Evolutionary conservation across 1,140 invertebrate genomes (phyloP).

Genomic region (Aphelinus certus): DNA sequence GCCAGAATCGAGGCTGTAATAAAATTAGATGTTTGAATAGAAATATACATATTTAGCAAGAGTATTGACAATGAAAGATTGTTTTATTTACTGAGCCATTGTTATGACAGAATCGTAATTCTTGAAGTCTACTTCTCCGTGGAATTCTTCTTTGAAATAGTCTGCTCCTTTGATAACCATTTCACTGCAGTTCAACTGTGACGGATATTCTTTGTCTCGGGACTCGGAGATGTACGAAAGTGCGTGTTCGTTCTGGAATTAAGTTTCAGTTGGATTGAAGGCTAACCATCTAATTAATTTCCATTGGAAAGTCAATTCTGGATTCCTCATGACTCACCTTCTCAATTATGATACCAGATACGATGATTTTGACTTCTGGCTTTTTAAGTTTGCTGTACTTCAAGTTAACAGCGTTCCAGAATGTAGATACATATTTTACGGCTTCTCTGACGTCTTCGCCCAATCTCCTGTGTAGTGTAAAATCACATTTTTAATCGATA

Average conservation of each 20-base stretch:
- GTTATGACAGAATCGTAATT: constrained; percentile 12
- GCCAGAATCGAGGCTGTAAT: background rate
- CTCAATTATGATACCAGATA: constrained; percentile 6
- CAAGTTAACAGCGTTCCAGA: constrained; percentile 1
- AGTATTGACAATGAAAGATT: background rate
- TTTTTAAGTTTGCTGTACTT: background rate
- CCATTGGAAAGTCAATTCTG: no score
- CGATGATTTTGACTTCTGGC: background rate
- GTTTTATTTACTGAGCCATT: background rate
- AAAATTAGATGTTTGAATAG: background rate
- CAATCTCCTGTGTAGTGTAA: background rate
- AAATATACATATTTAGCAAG: background rate
- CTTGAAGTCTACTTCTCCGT: background rate
- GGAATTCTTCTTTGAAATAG: background rate
- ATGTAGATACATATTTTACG: background rate
- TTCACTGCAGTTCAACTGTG: background rate
- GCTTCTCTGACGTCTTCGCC: constrained; percentile 5
- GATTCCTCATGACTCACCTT: background rate
- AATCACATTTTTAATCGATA: background rate
- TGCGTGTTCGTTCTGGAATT: background rate
- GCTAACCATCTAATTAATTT: no score
- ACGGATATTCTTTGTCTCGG: background rate
- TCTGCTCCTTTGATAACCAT: background rate
- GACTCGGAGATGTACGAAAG: background rate
- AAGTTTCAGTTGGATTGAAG: background rate